These are phyloP conservation scores for Rhadina sibilatrix DNA, from an alignment of 2,113 vertebrate species.

Conservation along the genomic window DNA sequence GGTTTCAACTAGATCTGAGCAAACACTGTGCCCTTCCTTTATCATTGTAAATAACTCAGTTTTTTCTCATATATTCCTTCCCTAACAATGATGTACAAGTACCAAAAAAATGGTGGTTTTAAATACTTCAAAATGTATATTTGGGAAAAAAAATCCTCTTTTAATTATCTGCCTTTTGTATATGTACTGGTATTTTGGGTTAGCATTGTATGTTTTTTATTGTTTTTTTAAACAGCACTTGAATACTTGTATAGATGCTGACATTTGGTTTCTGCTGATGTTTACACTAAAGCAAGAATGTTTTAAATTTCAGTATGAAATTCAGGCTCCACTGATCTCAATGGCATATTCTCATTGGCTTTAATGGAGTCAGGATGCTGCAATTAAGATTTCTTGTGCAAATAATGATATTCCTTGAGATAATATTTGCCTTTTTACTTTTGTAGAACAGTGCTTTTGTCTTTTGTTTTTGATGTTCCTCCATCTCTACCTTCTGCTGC, in stretches of 20 bases:
- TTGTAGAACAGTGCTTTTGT: slow-evolving; percentile 10
- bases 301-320: slow-evolving; percentile 44
- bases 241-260: slow-evolving; percentile 60
- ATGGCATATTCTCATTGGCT: neutral
- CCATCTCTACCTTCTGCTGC: slow-evolving; percentile 1
- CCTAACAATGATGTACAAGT: neutral
- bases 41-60: neutral
- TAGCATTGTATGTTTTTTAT: slow-evolving; percentile 51
- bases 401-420: slow-evolving; percentile 41
- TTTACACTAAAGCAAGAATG: slow-evolving; percentile 63
- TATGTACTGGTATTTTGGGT: slow-evolving; percentile 52
- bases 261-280: slow-evolving; percentile 53
- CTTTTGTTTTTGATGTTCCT: slow-evolving; percentile 53
- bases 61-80: neutral
- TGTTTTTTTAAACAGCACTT: slow-evolving; percentile 64
- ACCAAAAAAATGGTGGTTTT: neutral
- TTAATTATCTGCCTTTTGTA: slow-evolving; percentile 48
- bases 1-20: neutral
- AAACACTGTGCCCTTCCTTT: slow-evolving; percentile 47
- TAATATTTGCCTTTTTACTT: slow-evolving; percentile 66
- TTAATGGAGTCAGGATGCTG: slow-evolving; percentile 59
- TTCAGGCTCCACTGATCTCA: slow-evolving; percentile 14
- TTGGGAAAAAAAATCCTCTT: slow-evolving; percentile 4
- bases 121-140: slow-evolving; percentile 46
- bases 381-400: slow-evolving; percentile 41